Conservation (phyloP, 2,888 invertebrate genomes). For the Plebejus argus region DNA sequence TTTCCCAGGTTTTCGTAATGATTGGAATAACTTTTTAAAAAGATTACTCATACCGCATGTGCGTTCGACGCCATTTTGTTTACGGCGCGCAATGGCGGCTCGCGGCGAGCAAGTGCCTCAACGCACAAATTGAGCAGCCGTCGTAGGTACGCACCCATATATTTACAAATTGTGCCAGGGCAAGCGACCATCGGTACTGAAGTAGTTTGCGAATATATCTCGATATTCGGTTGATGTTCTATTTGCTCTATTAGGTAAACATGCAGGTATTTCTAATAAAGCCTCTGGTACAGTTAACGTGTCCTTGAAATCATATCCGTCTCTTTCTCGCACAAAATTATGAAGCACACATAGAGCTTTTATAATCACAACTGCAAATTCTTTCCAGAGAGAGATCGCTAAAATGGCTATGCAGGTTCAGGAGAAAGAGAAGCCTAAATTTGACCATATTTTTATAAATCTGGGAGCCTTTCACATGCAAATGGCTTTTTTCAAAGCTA, state of each 20-base stretch:
- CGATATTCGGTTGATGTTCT: conserved; percentile 11
- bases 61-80: conserved; percentile 16
- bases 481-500: not conserved
- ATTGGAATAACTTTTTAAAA: conserved; percentile 18
- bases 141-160: conserved; percentile 39
- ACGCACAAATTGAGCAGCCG: conserved; percentile 17
- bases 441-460: too few species aligned
- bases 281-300: conserved; percentile 16
- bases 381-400: too few species aligned
- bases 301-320: conserved; percentile 34
- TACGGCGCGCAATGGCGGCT: conserved; percentile 20
- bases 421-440: too few species aligned
- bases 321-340: conserved; percentile 37
- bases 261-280: conserved; percentile 17
- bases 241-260: conserved; percentile 13
- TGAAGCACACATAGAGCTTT: conserved; percentile 35
- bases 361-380: conserved; percentile 27
- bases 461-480: too few species aligned
- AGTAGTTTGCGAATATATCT: conserved; percentile 32
- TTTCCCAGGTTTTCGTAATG: conserved; percentile 18
- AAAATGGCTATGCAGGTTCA: too few species aligned
- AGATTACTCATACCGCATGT: conserved; percentile 20
- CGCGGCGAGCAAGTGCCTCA: conserved; percentile 13
- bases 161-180: too few species aligned
- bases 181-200: too few species aligned